These are phyloP conservation scores for Drosophila ananassae DNA, from an alignment of 1,140 invertebrate species.

Conservation along the genomic window DNA sequence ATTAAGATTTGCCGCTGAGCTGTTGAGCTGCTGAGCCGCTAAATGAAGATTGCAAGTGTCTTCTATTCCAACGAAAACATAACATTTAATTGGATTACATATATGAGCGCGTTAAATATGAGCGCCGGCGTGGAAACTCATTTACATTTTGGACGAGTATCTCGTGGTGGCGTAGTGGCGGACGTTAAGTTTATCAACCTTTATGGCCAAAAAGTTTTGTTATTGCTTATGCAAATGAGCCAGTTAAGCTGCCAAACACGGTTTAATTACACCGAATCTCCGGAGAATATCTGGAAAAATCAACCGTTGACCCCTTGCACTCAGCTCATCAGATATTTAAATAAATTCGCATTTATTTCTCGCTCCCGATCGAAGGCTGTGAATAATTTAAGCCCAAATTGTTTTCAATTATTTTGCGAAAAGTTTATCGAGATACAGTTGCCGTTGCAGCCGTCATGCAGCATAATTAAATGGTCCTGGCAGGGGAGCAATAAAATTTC, in stretches of 20 bases:
- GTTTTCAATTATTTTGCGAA: constrained; percentile 70
- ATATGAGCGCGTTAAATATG: constrained; percentile 39
- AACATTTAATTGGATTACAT: constrained; percentile 77
- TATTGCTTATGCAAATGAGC: constrained; percentile 63
- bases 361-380: constrained; percentile 11
- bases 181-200: constrained; percentile 62
- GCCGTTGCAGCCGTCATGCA: constrained; percentile 31
- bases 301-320: constrained; percentile 11
- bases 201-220: constrained; percentile 64
- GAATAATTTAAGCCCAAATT: constrained; percentile 50
- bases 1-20: constrained; percentile 20
- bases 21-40: not conserved
- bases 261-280: constrained; percentile 11
- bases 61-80: constrained; percentile 50
- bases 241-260: not conserved
- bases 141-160: constrained; percentile 55
- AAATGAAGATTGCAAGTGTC: constrained; percentile 59
- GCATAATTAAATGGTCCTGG: constrained; percentile 68
- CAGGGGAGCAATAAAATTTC: constrained; percentile 61
- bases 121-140: constrained; percentile 37
- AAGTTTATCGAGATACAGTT: constrained; percentile 22
- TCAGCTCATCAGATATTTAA: not conserved
- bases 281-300: not conserved
- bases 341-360: constrained; percentile 36
- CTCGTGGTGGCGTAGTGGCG: not conserved